Percentiles rank a stretch among this genome's conserved stretches.
phyloP scores from a whole-genome alignment of 2,888 invertebrate species.

The Agonopterix arenella region DNA sequence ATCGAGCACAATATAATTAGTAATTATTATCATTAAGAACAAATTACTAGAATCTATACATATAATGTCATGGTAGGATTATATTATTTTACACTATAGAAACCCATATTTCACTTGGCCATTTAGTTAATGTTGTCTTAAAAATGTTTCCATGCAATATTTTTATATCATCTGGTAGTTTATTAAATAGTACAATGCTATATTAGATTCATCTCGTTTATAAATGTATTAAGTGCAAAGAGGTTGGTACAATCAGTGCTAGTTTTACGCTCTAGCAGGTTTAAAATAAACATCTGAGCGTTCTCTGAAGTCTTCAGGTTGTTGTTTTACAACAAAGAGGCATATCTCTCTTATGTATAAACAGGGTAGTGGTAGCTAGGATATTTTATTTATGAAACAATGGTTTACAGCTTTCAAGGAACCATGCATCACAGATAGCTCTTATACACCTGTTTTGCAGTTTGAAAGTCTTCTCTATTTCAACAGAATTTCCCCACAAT shows the following conservation, averaged over 20 bases:
- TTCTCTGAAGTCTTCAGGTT: background rate
- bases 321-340: background rate
- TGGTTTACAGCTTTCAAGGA: conserved; percentile 9
- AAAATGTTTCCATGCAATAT: too few relatives aligned
- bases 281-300: background rate
- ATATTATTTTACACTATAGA: too few relatives aligned
- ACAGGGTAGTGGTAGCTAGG: conserved; percentile 10
- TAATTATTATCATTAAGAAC: too few relatives aligned
- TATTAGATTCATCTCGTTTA: background rate
- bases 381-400: conserved; percentile 6
- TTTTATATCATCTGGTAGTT: background rate
- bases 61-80: too few relatives aligned
- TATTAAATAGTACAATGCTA: background rate
- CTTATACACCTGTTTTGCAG: conserved; percentile 13
- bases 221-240: background rate
- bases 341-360: conserved; percentile 8
- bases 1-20: too few relatives aligned
- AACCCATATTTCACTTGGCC: too few relatives aligned
- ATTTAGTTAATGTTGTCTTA: too few relatives aligned
- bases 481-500: conserved; percentile 11
- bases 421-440: conserved; percentile 5
- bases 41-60: too few relatives aligned
- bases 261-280: background rate
- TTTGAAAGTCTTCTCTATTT: conserved; percentile 5
- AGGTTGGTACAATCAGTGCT: background rate